phyloP scores from a whole-genome alignment of 2,797 vertebrate genomes.

The Alcedo atthis region DNA sequence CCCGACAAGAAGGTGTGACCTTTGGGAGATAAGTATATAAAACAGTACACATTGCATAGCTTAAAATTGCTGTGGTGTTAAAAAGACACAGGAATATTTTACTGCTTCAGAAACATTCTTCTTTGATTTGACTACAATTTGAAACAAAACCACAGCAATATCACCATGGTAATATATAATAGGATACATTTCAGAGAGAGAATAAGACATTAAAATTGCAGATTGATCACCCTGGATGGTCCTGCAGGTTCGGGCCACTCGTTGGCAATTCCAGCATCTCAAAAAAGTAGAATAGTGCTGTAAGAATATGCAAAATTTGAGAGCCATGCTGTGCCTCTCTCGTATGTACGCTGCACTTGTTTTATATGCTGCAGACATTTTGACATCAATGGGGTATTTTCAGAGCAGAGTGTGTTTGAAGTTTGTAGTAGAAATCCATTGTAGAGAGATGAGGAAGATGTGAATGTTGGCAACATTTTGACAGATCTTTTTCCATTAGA shows the following conservation, averaged over 20 bases:
- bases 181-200: conserved; percentile 21
- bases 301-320: conserved; percentile 33
- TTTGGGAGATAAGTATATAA: not conserved
- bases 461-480: not conserved
- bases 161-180: conserved; percentile 10
- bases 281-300: conserved; percentile 27
- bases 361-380: conserved; percentile 31
- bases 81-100: conserved; percentile 11
- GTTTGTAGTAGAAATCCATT: conserved; percentile 8
- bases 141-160: not conserved
- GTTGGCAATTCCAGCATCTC: not conserved
- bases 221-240: conserved; percentile 31
- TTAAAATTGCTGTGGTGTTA: conserved; percentile 4
- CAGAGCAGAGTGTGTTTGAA: conserved; percentile 28
- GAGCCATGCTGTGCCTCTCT: conserved; percentile 28
- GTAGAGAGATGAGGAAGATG: not conserved
- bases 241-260: not conserved
- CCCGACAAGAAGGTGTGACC: not conserved
- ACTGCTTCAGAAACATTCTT: not conserved
- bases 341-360: not conserved
- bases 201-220: conserved; percentile 15
- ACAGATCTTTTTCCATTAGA: conserved; percentile 3
- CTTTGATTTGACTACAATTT: conserved; percentile 13
- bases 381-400: conserved; percentile 41
- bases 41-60: not conserved